Percentiles rank a stretch among this genome's conserved stretches.
Conservation (phyloP, 2,888 invertebrate genomes). For the Caenorhabditis virilis region DNA sequence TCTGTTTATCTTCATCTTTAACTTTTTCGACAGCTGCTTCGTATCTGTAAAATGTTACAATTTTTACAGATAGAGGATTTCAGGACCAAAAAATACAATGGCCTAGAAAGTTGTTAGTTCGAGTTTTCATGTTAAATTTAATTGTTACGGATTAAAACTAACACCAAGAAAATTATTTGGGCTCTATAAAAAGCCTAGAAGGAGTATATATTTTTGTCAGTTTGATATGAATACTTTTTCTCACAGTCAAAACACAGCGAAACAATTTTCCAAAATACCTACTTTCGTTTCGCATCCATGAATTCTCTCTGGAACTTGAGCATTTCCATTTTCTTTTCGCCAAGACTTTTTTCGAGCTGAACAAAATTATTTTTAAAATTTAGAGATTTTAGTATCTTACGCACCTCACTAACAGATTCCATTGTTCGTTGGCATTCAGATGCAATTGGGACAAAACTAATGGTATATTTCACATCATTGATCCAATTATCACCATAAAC, state of each 20-base stretch:
- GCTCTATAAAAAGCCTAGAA: not conserved
- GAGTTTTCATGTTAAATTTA: too few relatives aligned
- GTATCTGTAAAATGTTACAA: too few relatives aligned
- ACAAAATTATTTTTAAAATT: too few relatives aligned
- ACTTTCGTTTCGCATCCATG: constrained; percentile 63
- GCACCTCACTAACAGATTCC: constrained; percentile 36
- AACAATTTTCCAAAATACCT: constrained; percentile 4
- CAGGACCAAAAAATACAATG: too few relatives aligned
- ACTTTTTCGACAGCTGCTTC: constrained; percentile 57
- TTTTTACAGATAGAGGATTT: too few relatives aligned
- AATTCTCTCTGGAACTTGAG: constrained; percentile 65
- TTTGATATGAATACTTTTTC: constrained; percentile 7
- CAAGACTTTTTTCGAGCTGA: constrained; percentile 50
- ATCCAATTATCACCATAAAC: constrained; percentile 69
- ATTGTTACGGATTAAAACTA: too few relatives aligned
- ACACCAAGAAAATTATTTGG: constrained; percentile 6
- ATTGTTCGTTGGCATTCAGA: constrained; percentile 36
- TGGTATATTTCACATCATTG: constrained; percentile 61
- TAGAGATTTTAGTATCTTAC: too few relatives aligned
- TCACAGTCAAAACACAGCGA: not conserved
- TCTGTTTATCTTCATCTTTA: constrained; percentile 61
- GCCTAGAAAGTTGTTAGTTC: too few relatives aligned
- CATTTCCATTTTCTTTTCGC: constrained; percentile 65
- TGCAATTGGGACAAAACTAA: constrained; percentile 60
- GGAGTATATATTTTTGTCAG: too few relatives aligned